Evolutionary conservation across 2,797 vertebrate genomes (phyloP), one percentile per base, ranked within the genome.

Genomic region (Lophura swinhoii): DNA sequence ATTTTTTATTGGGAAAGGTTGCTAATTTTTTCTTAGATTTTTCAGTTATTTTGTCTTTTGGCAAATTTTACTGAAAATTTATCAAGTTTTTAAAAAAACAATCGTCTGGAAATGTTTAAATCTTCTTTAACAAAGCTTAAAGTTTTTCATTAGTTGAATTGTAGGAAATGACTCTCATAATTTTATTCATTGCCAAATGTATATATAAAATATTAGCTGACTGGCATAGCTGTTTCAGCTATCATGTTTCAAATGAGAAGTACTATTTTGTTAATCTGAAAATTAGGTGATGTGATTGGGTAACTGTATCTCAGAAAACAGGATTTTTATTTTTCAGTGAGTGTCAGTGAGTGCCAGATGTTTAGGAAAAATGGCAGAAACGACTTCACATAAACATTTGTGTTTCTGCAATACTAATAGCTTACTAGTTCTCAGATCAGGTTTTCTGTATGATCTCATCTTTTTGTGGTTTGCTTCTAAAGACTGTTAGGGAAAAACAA

Each of bases 81-180:
- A 2, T 1, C 7, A 26, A 1, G 0, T 37, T 33, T 81, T 86
- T 53, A 1, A 63, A 44, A 88, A 82, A 58, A 1, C 0, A 68
- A 15, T 68, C 58, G 46, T n/a, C 49, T 84, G n/a, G 28, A 67
- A 89, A 89, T 60, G 3, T 3, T 43, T 11, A 67, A 67, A 49
- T 48, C 1, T 29, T 3, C 8, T 72, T 78, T 48, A 12, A 78
- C 29, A 91, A 63, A 64, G 9, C 1, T 51, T 67, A 24, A 72
- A 29, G 23, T 3, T 67, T 91, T 77, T 91, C 73, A 60, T 10
- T 20, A 76, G 31, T 16, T 73, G 59, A 66, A 23, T 53, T 62
- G 12, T 3, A 56, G 26, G 51, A 80, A 67, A 14, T 68, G 7
- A 56, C 7, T 69, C 3, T 24, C 6, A 26, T 31, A 28, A 3